phyloP scores from a whole-genome alignment of 2,888 invertebrate species.

The Drosophila fulvimacula region DNA sequence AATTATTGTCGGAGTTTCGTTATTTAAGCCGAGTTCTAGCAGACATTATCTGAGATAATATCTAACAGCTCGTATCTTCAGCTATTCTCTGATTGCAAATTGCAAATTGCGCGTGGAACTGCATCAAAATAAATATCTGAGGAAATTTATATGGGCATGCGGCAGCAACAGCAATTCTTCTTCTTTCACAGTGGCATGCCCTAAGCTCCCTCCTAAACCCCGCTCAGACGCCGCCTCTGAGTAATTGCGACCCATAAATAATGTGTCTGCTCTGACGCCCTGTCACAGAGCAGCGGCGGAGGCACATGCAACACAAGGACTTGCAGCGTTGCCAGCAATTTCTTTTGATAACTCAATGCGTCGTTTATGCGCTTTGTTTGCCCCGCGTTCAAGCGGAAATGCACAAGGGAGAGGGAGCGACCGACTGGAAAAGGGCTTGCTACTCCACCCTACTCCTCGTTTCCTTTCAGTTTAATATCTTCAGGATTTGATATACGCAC shows the following conservation, averaged over 20 bases:
- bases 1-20: constrained; percentile 56
- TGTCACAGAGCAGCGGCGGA: constrained; percentile 29
- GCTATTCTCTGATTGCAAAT: constrained; percentile 23
- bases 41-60: constrained; percentile 10
- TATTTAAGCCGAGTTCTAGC: constrained; percentile 35
- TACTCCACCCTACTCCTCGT: too few species aligned
- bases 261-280: constrained; percentile 65
- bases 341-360: constrained; percentile 69
- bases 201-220: constrained; percentile 1
- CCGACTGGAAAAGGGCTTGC: neutral
- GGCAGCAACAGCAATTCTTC: constrained; percentile 19
- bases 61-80: constrained; percentile 17
- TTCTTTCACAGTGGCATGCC: constrained; percentile 2
- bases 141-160: constrained; percentile 15
- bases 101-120: constrained; percentile 42
- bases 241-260: constrained; percentile 67
- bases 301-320: constrained; percentile 18
- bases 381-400: constrained; percentile 67
- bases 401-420: constrained; percentile 24
- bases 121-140: constrained; percentile 8
- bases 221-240: constrained; percentile 26
- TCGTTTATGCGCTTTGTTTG: constrained; percentile 74
- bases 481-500: constrained; percentile 47
- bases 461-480: constrained; percentile 29
- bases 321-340: constrained; percentile 54